phyloP scores from a whole-genome alignment of 2,888 invertebrate species.

The Alentia gelatinosa region DNA sequence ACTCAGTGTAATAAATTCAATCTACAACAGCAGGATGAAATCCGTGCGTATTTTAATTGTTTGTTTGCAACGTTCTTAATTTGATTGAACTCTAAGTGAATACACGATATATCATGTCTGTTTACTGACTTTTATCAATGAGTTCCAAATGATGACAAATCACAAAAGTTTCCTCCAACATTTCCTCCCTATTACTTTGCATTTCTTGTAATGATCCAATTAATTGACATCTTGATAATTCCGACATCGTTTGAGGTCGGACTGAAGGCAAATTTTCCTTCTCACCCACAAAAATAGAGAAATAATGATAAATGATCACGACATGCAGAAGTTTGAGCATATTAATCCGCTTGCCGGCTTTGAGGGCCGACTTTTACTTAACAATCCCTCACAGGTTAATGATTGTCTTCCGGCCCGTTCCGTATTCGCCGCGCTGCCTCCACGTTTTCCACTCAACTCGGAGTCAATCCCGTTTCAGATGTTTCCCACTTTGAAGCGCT shows the following conservation, averaged over 20 bases:
- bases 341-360: slow-evolving; percentile 20
- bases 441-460: slow-evolving; percentile 9
- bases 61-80: background rate
- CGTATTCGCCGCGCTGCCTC: background rate
- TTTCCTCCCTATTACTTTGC: background rate
- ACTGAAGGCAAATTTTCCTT: background rate
- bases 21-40: no score
- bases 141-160: background rate
- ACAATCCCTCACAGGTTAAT: slow-evolving; percentile 49
- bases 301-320: slow-evolving; percentile 31
- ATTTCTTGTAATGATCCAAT: background rate
- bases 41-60: no score
- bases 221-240: background rate
- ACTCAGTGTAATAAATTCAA: no score
- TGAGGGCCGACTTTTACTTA: background rate
- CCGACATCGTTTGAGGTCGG: background rate
- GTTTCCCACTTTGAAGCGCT: slow-evolving; percentile 23
- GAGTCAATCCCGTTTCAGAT: background rate
- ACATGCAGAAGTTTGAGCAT: background rate
- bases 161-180: slow-evolving; percentile 1
- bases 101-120: background rate
- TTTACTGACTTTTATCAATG: background rate
- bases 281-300: background rate
- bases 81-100: background rate
- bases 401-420: slow-evolving; percentile 48